Evolutionary conservation across 2,888 invertebrate species (phyloP), one percentile per base, ranked within the genome.

Genomic region (Ophion slaviceki): DNA sequence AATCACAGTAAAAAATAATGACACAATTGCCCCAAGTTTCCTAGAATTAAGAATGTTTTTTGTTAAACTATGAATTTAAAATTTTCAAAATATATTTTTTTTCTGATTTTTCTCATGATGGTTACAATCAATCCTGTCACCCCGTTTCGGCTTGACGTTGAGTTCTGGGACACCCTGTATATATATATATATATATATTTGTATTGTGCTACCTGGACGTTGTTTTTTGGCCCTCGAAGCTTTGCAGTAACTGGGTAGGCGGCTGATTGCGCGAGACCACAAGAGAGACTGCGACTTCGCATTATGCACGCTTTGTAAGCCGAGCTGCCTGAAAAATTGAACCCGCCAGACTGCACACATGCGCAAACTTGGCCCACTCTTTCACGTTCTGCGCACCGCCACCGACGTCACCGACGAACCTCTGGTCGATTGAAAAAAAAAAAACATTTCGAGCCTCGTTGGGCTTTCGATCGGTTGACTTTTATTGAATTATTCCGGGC

Each of bases 301-400:
- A 91, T 92, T 92, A 92, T 90, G 89, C 91, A 91, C 90, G 91
- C 91, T 91, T 91, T 92, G 90, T 90, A 91, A 91, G 87, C 85
- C 87, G 89, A 89, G 89, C 89, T 89, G 91, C 87, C 62, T 91
- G 91, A 92, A 91, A 92, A 92, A 92, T 91, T 90, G 88, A 87
- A 86, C 88, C 81, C 78, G 71, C 71, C 84, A 74, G 80, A 82
- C 79, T 68, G 67, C 68, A 66, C 80, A 61, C 80, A 83, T 61
- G 62, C 59, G 72, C 67, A 57, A 32, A n/a, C 67, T 59, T 36
- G 67, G 53, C 75, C 68, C 17, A 20, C 80, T 45, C 64, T 72
- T 80, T 82, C 64, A 47, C 76, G 76, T 83, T 82, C 62, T 74
- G 14, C 47, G 53, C 64, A 45, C 45, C 47, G 40, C 59, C 32